These are phyloP conservation scores for Drosophila crucigera DNA, from an alignment of 2,888 invertebrate genomes.

Conservation along the genomic window DNA sequence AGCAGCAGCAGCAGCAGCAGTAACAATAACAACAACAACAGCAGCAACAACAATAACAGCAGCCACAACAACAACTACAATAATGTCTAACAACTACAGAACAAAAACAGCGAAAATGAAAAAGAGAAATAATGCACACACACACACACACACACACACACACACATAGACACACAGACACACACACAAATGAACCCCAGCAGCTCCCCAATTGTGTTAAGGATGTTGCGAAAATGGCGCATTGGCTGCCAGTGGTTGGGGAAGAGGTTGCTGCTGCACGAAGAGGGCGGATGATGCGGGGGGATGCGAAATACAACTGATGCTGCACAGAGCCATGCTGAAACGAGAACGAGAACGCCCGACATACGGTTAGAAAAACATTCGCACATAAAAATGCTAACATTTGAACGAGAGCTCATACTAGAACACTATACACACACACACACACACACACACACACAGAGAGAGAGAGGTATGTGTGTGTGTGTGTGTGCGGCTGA, in stretches of 20 bases:
- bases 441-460: slow-evolving; percentile 11
- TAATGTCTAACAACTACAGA: slow-evolving; percentile 76
- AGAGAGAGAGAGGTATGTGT: too few species aligned
- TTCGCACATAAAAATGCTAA: slow-evolving; percentile 84
- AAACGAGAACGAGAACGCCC: slow-evolving; percentile 55
- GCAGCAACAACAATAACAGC: slow-evolving; percentile 40
- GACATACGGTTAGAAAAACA: slow-evolving; percentile 83
- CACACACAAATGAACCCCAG: slow-evolving; percentile 15
- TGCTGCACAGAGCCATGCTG: slow-evolving; percentile 20
- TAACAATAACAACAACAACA: slow-evolving; percentile 43
- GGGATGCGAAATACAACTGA: slow-evolving; percentile 18
- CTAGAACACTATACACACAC: slow-evolving; percentile 30
- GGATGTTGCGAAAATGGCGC: slow-evolving; percentile 74
- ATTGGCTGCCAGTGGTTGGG: slow-evolving; percentile 29
- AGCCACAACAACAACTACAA: slow-evolving; percentile 57
- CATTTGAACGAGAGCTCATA: slow-evolving; percentile 76
- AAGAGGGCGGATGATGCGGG: not conserved
- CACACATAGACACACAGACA: slow-evolving; percentile 21
- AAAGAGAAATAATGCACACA: slow-evolving; percentile 74
- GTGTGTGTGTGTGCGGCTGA: slow-evolving; percentile 56
- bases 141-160: slow-evolving; percentile 25
- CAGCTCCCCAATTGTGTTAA: slow-evolving; percentile 62
- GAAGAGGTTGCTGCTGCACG: not conserved
- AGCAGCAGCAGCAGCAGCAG: slow-evolving; percentile 31
- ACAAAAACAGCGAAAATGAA: slow-evolving; percentile 78